Evolutionary conservation across 2,888 invertebrate species (phyloP).

Genomic region (Ypsolopha scabrella): DNA sequence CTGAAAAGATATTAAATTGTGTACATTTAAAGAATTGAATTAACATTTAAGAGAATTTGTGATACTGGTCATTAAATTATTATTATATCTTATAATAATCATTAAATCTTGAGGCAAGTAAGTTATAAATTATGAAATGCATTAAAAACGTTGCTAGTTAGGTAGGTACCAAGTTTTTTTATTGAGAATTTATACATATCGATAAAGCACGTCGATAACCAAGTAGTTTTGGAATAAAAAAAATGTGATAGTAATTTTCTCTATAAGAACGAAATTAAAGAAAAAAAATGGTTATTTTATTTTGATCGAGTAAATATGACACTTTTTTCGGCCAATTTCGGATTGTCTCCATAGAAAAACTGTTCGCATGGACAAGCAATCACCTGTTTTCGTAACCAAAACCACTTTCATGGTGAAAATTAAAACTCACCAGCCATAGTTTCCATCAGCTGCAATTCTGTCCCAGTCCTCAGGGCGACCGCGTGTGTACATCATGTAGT

Average conservation of each 20-base stretch:
- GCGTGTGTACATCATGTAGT: conserved; percentile 87
- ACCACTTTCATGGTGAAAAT: background rate
- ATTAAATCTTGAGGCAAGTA: too few relatives aligned
- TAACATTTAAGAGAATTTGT: background rate
- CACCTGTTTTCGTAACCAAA: background rate
- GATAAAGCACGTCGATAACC: too few relatives aligned
- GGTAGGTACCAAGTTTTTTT: too few relatives aligned
- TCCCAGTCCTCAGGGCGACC: conserved; percentile 82
- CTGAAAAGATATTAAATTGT: conserved; percentile 36
- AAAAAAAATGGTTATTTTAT: background rate
- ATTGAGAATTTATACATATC: too few relatives aligned
- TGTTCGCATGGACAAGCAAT: background rate
- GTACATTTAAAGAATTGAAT: background rate
- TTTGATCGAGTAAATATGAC: too few relatives aligned
- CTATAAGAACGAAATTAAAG: background rate
- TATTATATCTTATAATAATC: too few relatives aligned
- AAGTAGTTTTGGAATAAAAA: too few relatives aligned
- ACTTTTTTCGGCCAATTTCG: background rate
- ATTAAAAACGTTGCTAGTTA: too few relatives aligned
- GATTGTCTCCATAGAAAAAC: background rate
- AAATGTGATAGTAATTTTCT: background rate
- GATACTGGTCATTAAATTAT: too few relatives aligned
- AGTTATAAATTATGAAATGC: too few relatives aligned
- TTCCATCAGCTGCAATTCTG: conserved; percentile 75
- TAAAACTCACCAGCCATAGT: conserved; percentile 73